A percentile compares a stretch with the other conserved stretches of the same genome.
phyloP scores from a whole-genome alignment of 2,888 invertebrate genomes.

The Drosophila parthenogenetica region DNA sequence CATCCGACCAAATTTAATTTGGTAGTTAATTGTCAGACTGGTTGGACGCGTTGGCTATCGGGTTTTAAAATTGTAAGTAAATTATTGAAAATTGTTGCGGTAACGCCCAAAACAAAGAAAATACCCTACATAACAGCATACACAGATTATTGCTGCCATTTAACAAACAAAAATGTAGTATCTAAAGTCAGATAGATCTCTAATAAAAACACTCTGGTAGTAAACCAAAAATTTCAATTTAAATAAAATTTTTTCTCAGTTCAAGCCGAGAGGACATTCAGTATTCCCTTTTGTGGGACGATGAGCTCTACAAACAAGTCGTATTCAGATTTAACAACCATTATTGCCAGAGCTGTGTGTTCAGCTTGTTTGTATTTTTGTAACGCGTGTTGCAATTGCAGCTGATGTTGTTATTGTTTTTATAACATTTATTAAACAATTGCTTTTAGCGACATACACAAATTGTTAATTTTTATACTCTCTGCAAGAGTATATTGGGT shows the following conservation, averaged over 20 bases:
- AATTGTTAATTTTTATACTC: no score
- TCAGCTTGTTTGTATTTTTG: slow-evolving; percentile 18
- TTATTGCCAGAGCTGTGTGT: slow-evolving; percentile 33
- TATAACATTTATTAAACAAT: slow-evolving; percentile 51
- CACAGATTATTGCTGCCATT: not conserved
- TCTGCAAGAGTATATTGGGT: no score
- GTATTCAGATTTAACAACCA: slow-evolving; percentile 37
- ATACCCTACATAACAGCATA: slow-evolving; percentile 15
- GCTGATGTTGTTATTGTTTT: slow-evolving; percentile 19
- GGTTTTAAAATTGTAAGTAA: slow-evolving; percentile 63
- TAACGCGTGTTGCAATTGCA: slow-evolving; percentile 8
- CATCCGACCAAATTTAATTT: slow-evolving; percentile 37
- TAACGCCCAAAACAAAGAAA: slow-evolving; percentile 14
- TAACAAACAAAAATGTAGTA: no score
- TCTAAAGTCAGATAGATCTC: no score
- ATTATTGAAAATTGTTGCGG: slow-evolving; percentile 68
- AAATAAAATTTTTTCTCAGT: not conserved
- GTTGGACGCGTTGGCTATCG: slow-evolving; percentile 40
- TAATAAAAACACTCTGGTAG: no score
- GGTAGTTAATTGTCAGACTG: slow-evolving; percentile 60
- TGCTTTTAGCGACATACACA: slow-evolving; percentile 13
- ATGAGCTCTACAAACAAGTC: slow-evolving; percentile 38
- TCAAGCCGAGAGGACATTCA: slow-evolving; percentile 14
- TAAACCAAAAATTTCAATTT: no score
- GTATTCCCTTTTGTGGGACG: not conserved